Evolutionary conservation across 2,888 invertebrate genomes (phyloP).

Genomic region (Leistus spinibarbis): DNA sequence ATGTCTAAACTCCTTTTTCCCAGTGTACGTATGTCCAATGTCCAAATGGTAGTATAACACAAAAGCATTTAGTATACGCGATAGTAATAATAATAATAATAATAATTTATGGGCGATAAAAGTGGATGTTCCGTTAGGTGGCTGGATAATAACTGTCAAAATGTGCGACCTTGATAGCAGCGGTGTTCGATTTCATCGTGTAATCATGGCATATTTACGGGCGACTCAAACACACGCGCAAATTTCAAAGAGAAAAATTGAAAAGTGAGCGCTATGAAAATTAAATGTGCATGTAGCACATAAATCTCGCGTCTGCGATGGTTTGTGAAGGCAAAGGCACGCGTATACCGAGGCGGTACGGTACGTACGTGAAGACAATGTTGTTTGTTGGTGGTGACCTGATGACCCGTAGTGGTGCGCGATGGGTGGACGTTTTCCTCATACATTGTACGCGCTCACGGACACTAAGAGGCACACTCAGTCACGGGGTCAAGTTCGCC

Average conservation of each 20-base stretch:
- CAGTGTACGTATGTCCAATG: neutral
- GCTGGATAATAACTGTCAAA: conserved; percentile 31
- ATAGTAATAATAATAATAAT: too few species aligned
- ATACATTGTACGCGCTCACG: conserved; percentile 1
- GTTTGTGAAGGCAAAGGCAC: neutral
- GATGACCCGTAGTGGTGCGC: conserved; percentile 13
- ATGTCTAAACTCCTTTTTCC: neutral
- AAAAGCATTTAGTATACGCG: neutral
- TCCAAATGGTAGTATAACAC: neutral
- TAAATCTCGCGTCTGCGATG: neutral
- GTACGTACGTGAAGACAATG: conserved; percentile 7
- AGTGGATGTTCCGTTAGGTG: conserved; percentile 29
- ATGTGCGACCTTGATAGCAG: conserved; percentile 28
- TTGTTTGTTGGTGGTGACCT: conserved; percentile 18
- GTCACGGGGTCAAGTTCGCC: conserved; percentile 16
- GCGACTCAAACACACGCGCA: conserved; percentile 20
- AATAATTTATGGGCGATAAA: conserved; percentile 34
- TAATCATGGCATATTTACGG: conserved; percentile 33
- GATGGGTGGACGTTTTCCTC: conserved; percentile 12
- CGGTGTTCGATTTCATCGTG: conserved; percentile 36
- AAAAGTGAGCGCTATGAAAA: neutral
- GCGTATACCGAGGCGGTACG: neutral
- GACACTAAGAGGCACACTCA: conserved; percentile 9
- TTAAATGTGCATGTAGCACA: neutral
- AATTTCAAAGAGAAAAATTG: neutral